phyloP scores from a whole-genome alignment of 30 jellyfish, hydroid and myxozoan genomes.

The Pelagia noctiluca region DNA sequence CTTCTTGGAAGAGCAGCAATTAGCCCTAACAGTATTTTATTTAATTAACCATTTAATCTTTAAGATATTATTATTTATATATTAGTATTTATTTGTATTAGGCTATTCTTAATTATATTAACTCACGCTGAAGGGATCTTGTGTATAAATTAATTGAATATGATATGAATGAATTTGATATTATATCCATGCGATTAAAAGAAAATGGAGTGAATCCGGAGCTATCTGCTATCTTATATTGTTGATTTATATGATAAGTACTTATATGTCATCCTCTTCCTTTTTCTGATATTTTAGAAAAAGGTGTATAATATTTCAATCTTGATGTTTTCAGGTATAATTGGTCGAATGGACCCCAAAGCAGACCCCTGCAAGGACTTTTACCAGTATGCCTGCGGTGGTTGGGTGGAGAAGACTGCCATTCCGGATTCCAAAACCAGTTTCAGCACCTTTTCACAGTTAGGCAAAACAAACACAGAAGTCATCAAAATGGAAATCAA shows the following conservation, averaged over 20 bases:
- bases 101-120: too few species aligned
- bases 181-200: too few species aligned
- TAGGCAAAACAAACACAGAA: slow-evolving; percentile 65
- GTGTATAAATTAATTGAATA: too few species aligned
- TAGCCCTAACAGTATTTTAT: too few species aligned
- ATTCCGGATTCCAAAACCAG: slow-evolving; percentile 90
- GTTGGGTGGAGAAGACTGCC: slow-evolving; percentile 91
- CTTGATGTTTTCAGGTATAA: slow-evolving; percentile 60
- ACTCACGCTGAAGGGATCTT: too few species aligned
- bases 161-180: too few species aligned
- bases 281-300: background rate
- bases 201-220: background rate
- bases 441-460: slow-evolving; percentile 76
- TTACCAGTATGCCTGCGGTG: slow-evolving; percentile 96
- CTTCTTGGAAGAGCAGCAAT: too few species aligned
- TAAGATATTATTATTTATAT: too few species aligned
- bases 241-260: background rate
- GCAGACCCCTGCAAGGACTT: slow-evolving; percentile 92
- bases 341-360: slow-evolving; percentile 77
- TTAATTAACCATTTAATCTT: too few species aligned
- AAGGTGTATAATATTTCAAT: background rate
- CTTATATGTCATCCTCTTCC: background rate
- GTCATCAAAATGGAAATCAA: slow-evolving; percentile 66
- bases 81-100: too few species aligned
- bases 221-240: background rate